These are phyloP conservation scores for Charadrius vociferus DNA, from an alignment of 2,113 vertebrate species.

Conservation along the genomic window DNA sequence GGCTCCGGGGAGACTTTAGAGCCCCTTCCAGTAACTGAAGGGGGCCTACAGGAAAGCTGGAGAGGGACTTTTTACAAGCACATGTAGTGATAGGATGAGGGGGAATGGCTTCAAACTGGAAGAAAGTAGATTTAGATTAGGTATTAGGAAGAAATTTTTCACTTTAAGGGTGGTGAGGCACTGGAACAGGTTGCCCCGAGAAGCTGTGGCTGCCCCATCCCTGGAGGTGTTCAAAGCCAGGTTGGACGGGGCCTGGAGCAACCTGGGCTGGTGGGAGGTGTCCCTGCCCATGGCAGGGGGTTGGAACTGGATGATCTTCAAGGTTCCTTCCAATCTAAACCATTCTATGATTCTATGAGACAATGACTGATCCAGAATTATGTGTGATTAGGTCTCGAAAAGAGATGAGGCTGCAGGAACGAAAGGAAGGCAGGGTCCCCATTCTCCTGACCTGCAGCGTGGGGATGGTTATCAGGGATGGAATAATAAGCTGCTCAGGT, in stretches of 20 bases:
- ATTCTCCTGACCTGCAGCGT: background rate
- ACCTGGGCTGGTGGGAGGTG: background rate
- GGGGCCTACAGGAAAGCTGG: background rate
- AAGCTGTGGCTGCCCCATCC: background rate
- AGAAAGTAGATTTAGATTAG: background rate
- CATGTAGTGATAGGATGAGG: background rate
- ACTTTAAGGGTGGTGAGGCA: background rate
- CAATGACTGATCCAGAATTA: rapidly evolving
- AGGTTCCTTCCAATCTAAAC: background rate
- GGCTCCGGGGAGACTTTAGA: background rate
- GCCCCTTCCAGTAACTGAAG: background rate
- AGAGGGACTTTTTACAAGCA: background rate
- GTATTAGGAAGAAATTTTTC: background rate
- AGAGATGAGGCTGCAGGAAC: background rate
- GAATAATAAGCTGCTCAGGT: background rate
- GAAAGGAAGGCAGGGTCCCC: background rate
- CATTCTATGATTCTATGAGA: background rate
- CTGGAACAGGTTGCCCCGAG: background rate
- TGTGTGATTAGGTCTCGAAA: background rate
- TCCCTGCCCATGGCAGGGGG: background rate
- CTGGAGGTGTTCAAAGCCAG: background rate
- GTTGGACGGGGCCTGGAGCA: background rate
- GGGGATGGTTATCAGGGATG: too few relatives aligned
- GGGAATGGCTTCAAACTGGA: background rate
- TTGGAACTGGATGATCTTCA: background rate